Evolutionary conservation across 2,113 vertebrate genomes (phyloP), one percentile per base, ranked within the genome.

Genomic region (Crotalus tigris): DNA sequence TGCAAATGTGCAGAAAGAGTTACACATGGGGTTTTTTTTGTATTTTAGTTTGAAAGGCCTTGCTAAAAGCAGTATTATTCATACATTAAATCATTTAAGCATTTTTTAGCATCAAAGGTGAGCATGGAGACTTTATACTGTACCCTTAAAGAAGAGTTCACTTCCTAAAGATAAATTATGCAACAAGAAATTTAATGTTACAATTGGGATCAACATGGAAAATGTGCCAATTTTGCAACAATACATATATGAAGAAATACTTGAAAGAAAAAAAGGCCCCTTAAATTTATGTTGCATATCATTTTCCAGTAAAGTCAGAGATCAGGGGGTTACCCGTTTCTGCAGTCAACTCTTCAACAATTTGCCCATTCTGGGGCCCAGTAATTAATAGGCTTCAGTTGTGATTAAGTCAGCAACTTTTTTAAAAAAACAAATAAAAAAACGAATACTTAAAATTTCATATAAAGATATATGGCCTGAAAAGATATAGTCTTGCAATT

Each of bases 281-380:
- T 91, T 96, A 96, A 97, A 97, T 97, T 98, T 97, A 97, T 96
- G 97, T 97, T 97, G 96, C 97, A 94, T 98, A 97, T 97, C 97
- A 97, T 97, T 97, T 97, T 95, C 97, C 97, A 96, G 96, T 96
- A 98, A 98, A 98, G 97, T 97, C 97, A 97, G 97, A 97, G 97
- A 97, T 97, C 97, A 97, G 94, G 94, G 96, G 97, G 97, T 97
- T 95, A 97, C 97, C 96, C 95, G 95, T 97, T 97, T 97, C 96
- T 96, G 96, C 96, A 1, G 96, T 97, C 96, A 94, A 96, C 96
- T 97, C 97, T 96, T 95, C 96, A 97, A 97, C 93, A 95, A 96
- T 97, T 97, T 97, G 97, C 33, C 97, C 97, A 95, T 96, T 97
- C 95, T 90, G 94, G 97, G 95, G 95, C 96, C 93, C 95, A 11